Conservation (phyloP, 2,113 vertebrate species). For the Thymallus thymallus region DNA sequence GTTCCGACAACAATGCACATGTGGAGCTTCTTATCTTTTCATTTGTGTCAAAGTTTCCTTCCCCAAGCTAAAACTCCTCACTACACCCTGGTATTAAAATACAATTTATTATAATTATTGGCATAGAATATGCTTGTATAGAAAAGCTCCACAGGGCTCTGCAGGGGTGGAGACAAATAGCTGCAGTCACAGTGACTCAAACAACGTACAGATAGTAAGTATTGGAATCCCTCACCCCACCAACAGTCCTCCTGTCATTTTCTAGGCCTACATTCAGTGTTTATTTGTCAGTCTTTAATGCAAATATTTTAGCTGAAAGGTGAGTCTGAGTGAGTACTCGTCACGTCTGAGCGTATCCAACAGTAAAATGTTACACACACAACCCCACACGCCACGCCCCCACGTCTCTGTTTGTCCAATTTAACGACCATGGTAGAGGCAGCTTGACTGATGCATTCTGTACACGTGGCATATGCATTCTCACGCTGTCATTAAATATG, state of each 20-base stretch:
- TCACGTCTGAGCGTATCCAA: neutral
- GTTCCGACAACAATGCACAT: no score
- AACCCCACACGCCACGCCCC: conserved; percentile 25
- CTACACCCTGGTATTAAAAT: neutral
- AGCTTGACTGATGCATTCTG: no score
- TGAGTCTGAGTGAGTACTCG: neutral
- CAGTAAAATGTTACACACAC: conserved; percentile 7
- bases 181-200: neutral
- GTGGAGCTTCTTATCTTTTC: no score
- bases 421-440: neutral
- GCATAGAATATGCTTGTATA: no score
- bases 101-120: no score
- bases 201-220: neutral
- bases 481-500: neutral
- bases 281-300: neutral
- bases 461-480: neutral
- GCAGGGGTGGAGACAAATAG: neutral
- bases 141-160: neutral
- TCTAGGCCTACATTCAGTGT: neutral
- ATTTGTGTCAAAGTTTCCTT: no score
- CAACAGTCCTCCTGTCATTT: neutral
- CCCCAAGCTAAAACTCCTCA: neutral
- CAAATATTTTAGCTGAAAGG: neutral
- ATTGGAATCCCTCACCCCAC: neutral
- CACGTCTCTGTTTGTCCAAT: conserved; percentile 24